Evolutionary conservation across 2,113 vertebrate genomes (phyloP), one percentile per base, ranked within the genome.

Genomic region (Paramisgurnus dabryanus): DNA sequence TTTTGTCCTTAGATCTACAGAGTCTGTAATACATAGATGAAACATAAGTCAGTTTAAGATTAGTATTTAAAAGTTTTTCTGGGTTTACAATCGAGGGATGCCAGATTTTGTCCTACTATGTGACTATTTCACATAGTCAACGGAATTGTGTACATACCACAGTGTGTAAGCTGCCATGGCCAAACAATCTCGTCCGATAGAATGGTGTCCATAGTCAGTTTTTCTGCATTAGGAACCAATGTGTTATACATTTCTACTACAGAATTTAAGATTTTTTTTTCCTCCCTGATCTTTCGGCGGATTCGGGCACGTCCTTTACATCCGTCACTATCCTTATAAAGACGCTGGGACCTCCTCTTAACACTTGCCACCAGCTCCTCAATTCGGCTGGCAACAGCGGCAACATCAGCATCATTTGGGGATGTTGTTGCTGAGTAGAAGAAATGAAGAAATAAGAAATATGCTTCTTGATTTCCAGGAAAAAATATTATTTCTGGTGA

Each of bases 281-380:
- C 65, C 65, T 39, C 65, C 65, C 65, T 39, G 65, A 67, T 67
- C 17, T 41, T 67, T 39, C 65, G 65, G 65, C 65, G 65, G 65
- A 41, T 39, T 2, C 65, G 27, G 27, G 27, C 27, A 34, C 27
- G 27, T 34, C 27, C 27, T 34, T 34, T 34, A 34, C 27, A 34
- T 34, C 27, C 27, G 27, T 34, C 27, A 34, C 27, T 34, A 34
- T 34, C 27, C 27, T 34, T 34, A 34, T 34, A 34, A 34, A 34
- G 27, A 34, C 27, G 27, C 27, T 34, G 27, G 27, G 27, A 34
- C 27, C 27, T 34, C 27, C 27, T 34, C 27, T 34, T 34, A 34
- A 34, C 27, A 34, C 27, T 34, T 34, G 27, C 27, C 41, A 67
- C 39, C 13, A 67, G 65, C 65, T 41, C 41, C 65, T 67, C 65